Evolutionary conservation across 2,888 invertebrate genomes (phyloP).

Genomic region (Lathronympha strigana): DNA sequence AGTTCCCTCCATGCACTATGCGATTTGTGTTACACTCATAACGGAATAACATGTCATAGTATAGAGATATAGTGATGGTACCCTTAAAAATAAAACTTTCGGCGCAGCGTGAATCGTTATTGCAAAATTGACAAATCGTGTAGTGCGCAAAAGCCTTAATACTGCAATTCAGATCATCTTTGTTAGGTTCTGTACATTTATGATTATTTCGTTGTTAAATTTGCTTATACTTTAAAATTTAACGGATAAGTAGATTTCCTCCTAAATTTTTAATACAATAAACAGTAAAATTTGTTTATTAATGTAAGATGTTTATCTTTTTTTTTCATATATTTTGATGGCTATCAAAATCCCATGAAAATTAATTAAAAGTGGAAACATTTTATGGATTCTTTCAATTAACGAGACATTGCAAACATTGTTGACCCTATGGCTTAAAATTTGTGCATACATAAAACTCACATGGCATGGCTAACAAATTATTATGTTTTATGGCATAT

Average conservation of each 20-base stretch:
- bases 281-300: too few relatives aligned
- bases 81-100: too few relatives aligned
- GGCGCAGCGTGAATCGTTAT: neutral
- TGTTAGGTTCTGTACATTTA: slow-evolving; percentile 1
- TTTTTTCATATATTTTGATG: too few relatives aligned
- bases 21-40: neutral
- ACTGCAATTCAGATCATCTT: slow-evolving; percentile 1
- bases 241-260: neutral
- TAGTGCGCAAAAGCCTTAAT: neutral
- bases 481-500: slow-evolving; percentile 19
- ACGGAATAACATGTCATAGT: neutral
- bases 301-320: too few relatives aligned
- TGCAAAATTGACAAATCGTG: neutral
- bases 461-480: slow-evolving; percentile 9
- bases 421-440: too few relatives aligned
- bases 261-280: too few relatives aligned
- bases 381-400: too few relatives aligned
- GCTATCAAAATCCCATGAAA: too few relatives aligned
- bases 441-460: neutral
- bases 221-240: neutral
- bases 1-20: neutral
- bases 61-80: too few relatives aligned
- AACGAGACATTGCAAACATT: too few relatives aligned
- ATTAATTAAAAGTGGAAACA: too few relatives aligned
- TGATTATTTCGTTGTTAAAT: slow-evolving; percentile 22